These are phyloP conservation scores for Pinctada fucata DNA, from an alignment of 2,888 invertebrate species.

Conservation along the genomic window DNA sequence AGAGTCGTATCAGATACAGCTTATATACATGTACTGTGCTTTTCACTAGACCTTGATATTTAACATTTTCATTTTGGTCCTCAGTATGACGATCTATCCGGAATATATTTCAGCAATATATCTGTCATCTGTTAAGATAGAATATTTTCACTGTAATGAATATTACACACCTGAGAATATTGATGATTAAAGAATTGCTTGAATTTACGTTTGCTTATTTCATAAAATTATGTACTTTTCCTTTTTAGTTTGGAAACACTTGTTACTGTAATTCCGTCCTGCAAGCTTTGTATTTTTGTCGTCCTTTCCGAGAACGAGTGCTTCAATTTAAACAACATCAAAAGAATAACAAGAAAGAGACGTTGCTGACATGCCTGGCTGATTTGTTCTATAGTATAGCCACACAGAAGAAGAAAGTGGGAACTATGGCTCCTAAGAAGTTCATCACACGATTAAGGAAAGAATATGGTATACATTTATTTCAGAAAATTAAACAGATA, in stretches of 20 bases:
- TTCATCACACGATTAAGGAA: conserved; percentile 98
- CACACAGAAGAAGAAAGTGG: conserved; percentile 99
- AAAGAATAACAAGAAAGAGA: conserved; percentile 86
- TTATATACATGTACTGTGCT: too few species aligned
- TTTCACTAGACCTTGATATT: too few species aligned
- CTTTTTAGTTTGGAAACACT: conserved; percentile 93
- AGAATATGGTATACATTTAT: conserved; percentile 88
- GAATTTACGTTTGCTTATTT: too few species aligned
- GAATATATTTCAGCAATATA: too few species aligned
- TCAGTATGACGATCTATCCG: too few species aligned
- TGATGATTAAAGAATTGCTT: too few species aligned
- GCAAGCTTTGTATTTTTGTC: conserved; percentile 99
- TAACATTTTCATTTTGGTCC: too few species aligned
- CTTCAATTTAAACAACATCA: conserved; percentile 90
- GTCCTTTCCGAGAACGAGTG: conserved; percentile 98
- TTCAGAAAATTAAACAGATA: too few species aligned
- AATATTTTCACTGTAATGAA: too few species aligned
- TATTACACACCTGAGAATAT: too few species aligned
- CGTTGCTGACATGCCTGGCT: conserved; percentile 96
- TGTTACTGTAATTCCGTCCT: conserved; percentile 99
- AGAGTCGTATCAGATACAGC: too few species aligned
- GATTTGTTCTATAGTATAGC: conserved; percentile 99
- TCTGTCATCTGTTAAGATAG: too few species aligned
- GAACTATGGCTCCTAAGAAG: conserved; percentile 99
- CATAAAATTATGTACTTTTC: conserved; percentile 9